Percentiles rank a stretch among this genome's conserved stretches.
These are phyloP conservation scores for Dasyornis broadbenti DNA, from an alignment of 2,113 vertebrate genomes.

Conservation along the genomic window DNA sequence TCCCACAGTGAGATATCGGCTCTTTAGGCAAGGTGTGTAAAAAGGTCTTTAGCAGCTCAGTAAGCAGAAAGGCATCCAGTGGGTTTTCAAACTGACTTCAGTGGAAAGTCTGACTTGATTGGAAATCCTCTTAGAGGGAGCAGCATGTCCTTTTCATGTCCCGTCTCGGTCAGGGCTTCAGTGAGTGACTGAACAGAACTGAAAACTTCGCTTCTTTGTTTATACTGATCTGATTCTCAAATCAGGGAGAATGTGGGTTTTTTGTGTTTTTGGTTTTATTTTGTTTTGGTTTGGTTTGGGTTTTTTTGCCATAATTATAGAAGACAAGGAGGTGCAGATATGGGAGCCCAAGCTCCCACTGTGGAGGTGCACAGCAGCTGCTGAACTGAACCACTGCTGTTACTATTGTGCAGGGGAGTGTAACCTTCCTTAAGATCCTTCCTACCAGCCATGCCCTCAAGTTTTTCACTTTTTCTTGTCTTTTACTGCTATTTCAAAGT, in stretches of 20 bases:
- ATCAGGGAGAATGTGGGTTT: not conserved
- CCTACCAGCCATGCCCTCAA: not conserved
- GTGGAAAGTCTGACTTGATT: not conserved
- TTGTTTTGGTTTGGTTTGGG: no score
- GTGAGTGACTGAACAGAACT: not conserved
- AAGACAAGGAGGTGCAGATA: not conserved
- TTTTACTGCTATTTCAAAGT: not conserved
- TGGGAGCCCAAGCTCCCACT: not conserved
- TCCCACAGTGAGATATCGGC: not conserved
- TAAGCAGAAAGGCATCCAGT: not conserved
- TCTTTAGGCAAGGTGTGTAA: not conserved
- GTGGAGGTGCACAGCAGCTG: not conserved
- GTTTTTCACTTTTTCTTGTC: not conserved
- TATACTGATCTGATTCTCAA: not conserved
- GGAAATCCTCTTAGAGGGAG: not conserved
- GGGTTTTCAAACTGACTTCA: not conserved
- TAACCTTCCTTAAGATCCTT: not conserved
- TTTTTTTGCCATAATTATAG: not conserved
- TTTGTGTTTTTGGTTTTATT: no score
- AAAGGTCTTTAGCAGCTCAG: not conserved
- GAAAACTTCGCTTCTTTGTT: not conserved
- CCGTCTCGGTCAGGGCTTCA: rapidly evolving
- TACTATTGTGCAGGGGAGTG: not conserved
- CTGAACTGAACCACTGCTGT: not conserved
- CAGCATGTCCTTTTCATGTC: not conserved